Evolutionary conservation across 2,888 invertebrate species (phyloP), one percentile per base, ranked within the genome.

Genomic region (Limnephilus lunatus): DNA sequence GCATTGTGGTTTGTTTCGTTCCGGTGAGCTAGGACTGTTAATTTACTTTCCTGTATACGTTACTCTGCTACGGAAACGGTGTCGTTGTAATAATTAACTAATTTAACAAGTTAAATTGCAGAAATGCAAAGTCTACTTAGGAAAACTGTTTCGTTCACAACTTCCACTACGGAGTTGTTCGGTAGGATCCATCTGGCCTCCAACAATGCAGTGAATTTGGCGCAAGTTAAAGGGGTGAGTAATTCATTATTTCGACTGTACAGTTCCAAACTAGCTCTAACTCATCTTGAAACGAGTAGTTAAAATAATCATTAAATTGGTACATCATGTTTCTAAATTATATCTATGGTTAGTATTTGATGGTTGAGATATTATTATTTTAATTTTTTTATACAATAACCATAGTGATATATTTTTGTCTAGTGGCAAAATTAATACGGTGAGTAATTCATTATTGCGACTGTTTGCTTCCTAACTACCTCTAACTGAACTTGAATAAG

Each of bases 101-200:
- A 68, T 68, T 68, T 68, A 68, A n/a, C 68, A 68, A 68, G 19
- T 35, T 32, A 2, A 87, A 53, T 31, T 82, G 81, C 81, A 85
- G 81, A 91, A 53, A 93, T 93, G 93, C 92, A 93, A 68, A 68
- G 48, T 15, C 32, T 92, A 25, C 86, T 93, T 19, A 92, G 91
- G n/a, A 93, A 92, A 90, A 90, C 92, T 7, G 85, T 88, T 12
- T 93, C 93, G 35, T 90, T 93, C 30, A 93, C 92, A n/a, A 90
- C 91, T 31, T 93, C 93, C 11, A 93, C 93, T 5, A 91, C 92
- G 53, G 93, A 93, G 81, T 32, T 93, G 80, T 91, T 93, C 68
- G 91, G 92, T 4, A 92, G 92, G 32, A 90, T 91, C 48, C 91
- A 89, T 53, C 90, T 90, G 53, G 68, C 87, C n/a, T 39, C 92